Evolutionary conservation across 2,797 vertebrate genomes (phyloP).

Genomic region (Phrynocephalus vlangalii): DNA sequence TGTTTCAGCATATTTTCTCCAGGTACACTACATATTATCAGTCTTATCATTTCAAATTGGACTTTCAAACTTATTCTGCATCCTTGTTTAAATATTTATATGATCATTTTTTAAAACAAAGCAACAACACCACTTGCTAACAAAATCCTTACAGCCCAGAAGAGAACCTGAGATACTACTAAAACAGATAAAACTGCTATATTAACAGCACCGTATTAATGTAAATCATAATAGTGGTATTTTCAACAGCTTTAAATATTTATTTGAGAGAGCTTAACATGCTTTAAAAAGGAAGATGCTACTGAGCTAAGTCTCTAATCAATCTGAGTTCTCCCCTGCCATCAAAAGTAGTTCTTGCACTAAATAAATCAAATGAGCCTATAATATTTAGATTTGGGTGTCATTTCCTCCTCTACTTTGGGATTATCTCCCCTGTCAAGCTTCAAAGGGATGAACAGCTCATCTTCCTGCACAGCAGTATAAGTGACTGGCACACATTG

Average conservation of each 20-base stretch:
- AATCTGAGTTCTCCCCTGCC: neutral
- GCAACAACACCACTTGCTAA: neutral
- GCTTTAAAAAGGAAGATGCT: neutral
- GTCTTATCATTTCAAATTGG: no score
- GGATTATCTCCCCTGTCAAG: neutral
- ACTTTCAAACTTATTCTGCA: no score
- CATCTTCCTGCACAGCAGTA: neutral
- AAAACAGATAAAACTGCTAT: neutral
- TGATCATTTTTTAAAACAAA: neutral
- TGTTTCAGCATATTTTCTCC: no score
- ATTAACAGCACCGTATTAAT: slow-evolving; percentile 12
- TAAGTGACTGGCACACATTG: neutral
- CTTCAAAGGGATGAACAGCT: neutral
- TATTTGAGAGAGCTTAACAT: neutral
- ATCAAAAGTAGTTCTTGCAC: neutral
- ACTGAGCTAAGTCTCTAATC: neutral
- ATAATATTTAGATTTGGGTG: neutral
- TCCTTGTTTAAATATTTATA: slow-evolving; percentile 18
- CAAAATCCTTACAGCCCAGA: neutral
- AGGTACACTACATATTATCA: no score
- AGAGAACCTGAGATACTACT: slow-evolving; percentile 9
- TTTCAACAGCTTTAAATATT: slow-evolving; percentile 18
- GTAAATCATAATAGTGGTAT: neutral
- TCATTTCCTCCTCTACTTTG: neutral
- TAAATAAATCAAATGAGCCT: neutral